Percentiles rank a stretch among this genome's conserved stretches.
Conservation (phyloP, 1,140 invertebrate genomes). For the Drosophila gunungcola region DNA sequence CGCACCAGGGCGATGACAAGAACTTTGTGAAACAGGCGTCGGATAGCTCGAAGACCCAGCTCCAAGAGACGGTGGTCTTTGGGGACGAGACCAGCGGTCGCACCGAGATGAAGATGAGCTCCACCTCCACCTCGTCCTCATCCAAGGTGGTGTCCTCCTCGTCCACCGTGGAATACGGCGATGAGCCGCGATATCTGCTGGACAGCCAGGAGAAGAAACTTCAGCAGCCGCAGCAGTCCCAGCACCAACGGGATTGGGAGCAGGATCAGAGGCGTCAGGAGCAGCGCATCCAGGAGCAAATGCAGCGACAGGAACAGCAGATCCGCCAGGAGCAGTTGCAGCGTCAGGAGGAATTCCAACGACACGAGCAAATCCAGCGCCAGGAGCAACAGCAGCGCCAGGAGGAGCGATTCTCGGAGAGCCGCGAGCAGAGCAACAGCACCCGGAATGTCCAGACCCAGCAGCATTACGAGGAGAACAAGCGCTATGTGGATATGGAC, state of each 20-base stretch:
- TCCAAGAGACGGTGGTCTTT: constrained; percentile 87
- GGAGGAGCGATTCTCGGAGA: constrained; percentile 68
- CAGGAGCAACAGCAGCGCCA: constrained; percentile 50
- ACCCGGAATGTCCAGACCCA: constrained; percentile 74
- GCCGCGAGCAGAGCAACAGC: constrained; percentile 66
- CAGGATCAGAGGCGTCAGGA: constrained; percentile 46
- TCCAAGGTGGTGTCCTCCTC: constrained; percentile 77
- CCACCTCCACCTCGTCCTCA: constrained; percentile 68
- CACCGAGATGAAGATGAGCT: constrained; percentile 79
- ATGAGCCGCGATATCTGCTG: constrained; percentile 64
- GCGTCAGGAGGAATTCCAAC: constrained; percentile 38
- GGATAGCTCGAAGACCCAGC: constrained; percentile 86
- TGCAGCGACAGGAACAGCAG: constrained; percentile 47
- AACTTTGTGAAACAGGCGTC: constrained; percentile 87
- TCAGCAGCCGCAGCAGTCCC: constrained; percentile 20
- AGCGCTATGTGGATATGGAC: constrained; percentile 82
- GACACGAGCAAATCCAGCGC: constrained; percentile 30
- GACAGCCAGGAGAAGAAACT: constrained; percentile 42
- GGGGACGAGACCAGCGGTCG: constrained; percentile 85
- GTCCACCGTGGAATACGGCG: constrained; percentile 65
- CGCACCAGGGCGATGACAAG: constrained; percentile 87
- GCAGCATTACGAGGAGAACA: constrained; percentile 75
- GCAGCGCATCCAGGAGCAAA: constrained; percentile 41
- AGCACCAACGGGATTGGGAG: constrained; percentile 31
- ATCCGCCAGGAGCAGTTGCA: constrained; percentile 41